These are phyloP conservation scores for Rafetus swinhoei DNA, from an alignment of 2,113 vertebrate genomes.

Conservation along the genomic window DNA sequence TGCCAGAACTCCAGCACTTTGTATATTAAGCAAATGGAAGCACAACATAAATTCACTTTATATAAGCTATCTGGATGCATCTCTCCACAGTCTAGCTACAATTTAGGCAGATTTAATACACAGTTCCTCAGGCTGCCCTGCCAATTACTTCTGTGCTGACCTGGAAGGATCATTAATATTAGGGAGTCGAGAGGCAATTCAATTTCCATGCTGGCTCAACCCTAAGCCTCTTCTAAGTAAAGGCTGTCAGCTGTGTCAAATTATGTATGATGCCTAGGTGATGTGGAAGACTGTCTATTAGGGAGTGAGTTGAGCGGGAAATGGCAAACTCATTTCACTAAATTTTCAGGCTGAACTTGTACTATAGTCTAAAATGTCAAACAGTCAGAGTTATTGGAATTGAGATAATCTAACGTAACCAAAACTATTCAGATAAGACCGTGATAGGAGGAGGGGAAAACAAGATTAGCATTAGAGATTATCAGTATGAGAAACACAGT, in stretches of 20 bases:
- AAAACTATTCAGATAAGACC: accelerated
- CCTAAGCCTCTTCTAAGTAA: slow-evolving; percentile 38
- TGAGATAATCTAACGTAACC: not conserved
- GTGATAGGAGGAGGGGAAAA: not conserved
- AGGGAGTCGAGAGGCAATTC: slow-evolving; percentile 52
- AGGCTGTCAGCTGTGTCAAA: slow-evolving; percentile 63
- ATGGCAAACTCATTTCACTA: slow-evolving; percentile 35
- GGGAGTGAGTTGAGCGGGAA: slow-evolving; percentile 12
- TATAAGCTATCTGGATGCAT: not conserved
- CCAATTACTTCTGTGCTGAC: slow-evolving; percentile 62
- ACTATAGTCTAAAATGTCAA: not conserved
- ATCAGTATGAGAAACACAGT: not conserved
- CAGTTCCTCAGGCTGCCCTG: slow-evolving; percentile 48
- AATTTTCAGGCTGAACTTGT: slow-evolving; percentile 39
- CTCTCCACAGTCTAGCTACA: slow-evolving; percentile 48
- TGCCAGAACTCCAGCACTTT: slow-evolving; percentile 11
- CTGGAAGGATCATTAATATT: slow-evolving; percentile 66
- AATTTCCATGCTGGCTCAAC: slow-evolving; percentile 50
- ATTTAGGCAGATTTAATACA: slow-evolving; percentile 56
- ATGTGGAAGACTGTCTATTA: slow-evolving; percentile 27
- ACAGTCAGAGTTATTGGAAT: not conserved
- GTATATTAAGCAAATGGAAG: slow-evolving; percentile 42
- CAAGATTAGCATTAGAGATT: not conserved
- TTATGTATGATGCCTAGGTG: slow-evolving; percentile 28
- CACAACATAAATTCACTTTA: not conserved